Evolutionary conservation across 2,888 invertebrate species (phyloP).

Genomic region (Dermolepida albohirtum): DNA sequence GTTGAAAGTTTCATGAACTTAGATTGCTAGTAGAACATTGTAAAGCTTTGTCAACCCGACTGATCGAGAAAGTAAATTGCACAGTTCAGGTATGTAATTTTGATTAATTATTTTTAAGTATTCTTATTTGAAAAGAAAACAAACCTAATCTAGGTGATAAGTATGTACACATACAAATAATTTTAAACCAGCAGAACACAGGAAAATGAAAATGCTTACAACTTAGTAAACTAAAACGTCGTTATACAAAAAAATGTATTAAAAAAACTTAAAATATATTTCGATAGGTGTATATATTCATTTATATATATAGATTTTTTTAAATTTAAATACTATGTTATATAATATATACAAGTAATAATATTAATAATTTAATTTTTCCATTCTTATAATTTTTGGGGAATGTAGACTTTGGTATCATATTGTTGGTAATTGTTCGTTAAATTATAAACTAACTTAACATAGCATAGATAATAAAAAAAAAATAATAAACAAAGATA

Average conservation of each 20-base stretch:
- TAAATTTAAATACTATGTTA: constrained; percentile 63
- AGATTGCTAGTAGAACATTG: constrained; percentile 23
- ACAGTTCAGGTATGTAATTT: constrained; percentile 34
- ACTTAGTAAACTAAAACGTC: constrained; percentile 6
- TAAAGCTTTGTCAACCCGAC: constrained; percentile 35
- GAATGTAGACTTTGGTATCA: constrained; percentile 81
- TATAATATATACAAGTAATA: constrained; percentile 53
- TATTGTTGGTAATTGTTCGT: constrained; percentile 63
- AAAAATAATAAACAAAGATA: constrained; percentile 45
- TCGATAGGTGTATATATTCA: constrained; percentile 20
- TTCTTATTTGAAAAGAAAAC: constrained; percentile 10
- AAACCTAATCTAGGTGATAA: constrained; percentile 9
- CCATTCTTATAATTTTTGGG: constrained; percentile 66
- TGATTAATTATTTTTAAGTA: constrained; percentile 26
- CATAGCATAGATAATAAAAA: constrained; percentile 44
- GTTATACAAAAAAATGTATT: constrained; percentile 22
- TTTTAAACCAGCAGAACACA: constrained; percentile 24
- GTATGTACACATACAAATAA: constrained; percentile 22
- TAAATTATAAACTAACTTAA: constrained; percentile 41
- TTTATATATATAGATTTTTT: constrained; percentile 26
- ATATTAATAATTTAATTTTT: constrained; percentile 58
- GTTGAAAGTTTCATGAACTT: neutral
- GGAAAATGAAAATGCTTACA: constrained; percentile 30
- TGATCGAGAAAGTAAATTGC: constrained; percentile 23
- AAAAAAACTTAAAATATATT: constrained; percentile 33